A percentile compares a stretch with the other conserved stretches of the same genome.
Conservation (phyloP, 2,888 invertebrate species). For the Carcina quercana region DNA sequence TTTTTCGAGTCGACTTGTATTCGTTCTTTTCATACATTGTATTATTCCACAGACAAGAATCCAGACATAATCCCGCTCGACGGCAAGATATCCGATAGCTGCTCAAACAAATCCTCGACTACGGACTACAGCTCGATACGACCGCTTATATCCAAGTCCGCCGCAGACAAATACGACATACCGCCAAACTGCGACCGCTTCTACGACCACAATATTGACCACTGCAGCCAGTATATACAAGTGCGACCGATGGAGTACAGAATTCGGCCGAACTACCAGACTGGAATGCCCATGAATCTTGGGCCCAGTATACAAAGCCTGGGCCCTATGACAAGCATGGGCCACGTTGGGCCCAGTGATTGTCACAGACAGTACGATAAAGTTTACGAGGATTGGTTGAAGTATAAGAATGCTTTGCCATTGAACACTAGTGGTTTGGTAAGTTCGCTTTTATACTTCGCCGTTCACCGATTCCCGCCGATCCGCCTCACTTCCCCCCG, state of each 20-base stretch:
- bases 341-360: slow-evolving; percentile 41
- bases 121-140: slow-evolving; percentile 61
- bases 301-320: slow-evolving; percentile 33
- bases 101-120: slow-evolving; percentile 60
- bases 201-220: slow-evolving; percentile 53
- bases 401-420: slow-evolving; percentile 66
- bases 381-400: slow-evolving; percentile 72
- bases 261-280: slow-evolving; percentile 34
- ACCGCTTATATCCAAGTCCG: slow-evolving; percentile 52
- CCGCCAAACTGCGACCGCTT: slow-evolving; percentile 47
- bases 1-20: no score
- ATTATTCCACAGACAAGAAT: slow-evolving; percentile 56
- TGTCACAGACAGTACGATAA: slow-evolving; percentile 56
- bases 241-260: slow-evolving; percentile 53
- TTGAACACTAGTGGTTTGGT: slow-evolving; percentile 61
- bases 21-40: no score
- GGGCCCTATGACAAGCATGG: slow-evolving; percentile 37
- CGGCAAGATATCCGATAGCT: slow-evolving; percentile 63
- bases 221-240: slow-evolving; percentile 57
- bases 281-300: slow-evolving; percentile 31
- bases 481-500: no score
- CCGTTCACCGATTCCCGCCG: no score
- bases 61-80: slow-evolving; percentile 67
- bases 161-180: slow-evolving; percentile 53
- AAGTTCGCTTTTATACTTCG: no score